Evolutionary conservation across 1,140 invertebrate genomes (phyloP).

Genomic region (Lethocerus indicus): DNA sequence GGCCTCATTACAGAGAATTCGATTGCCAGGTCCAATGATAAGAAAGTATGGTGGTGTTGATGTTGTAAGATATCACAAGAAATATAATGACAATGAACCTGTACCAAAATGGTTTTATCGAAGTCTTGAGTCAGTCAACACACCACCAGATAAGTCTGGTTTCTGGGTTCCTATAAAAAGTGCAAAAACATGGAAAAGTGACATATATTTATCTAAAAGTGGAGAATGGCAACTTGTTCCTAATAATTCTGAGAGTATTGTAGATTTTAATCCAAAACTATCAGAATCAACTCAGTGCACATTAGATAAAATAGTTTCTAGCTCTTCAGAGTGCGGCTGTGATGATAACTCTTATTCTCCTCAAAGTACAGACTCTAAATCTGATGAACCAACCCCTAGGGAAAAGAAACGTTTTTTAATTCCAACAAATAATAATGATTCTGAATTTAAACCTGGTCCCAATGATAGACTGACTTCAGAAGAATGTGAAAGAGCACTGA

Average conservation of each 20-base stretch:
- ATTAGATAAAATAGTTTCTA: slow-evolving; percentile 11
- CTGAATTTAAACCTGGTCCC: not conserved
- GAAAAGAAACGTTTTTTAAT: not conserved
- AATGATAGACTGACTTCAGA: slow-evolving; percentile 23
- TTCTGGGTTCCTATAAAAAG: slow-evolving; percentile 15
- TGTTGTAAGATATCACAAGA: not conserved
- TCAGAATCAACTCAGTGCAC: slow-evolving; percentile 10
- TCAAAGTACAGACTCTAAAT: slow-evolving; percentile 3
- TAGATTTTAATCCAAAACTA: slow-evolving; percentile 3
- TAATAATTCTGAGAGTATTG: not conserved
- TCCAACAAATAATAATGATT: not conserved
- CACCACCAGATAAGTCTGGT: no score
- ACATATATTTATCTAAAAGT: slow-evolving; percentile 15
- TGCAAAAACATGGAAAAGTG: slow-evolving; percentile 16
- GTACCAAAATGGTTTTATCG: slow-evolving; percentile 7
- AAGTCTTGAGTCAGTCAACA: slow-evolving; percentile 10
- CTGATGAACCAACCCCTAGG: not conserved
- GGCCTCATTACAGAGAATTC: slow-evolving; percentile 5
- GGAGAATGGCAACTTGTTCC: slow-evolving; percentile 14
- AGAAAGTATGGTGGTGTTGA: slow-evolving; percentile 3
- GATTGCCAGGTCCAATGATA: not conserved
- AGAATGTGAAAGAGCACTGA: slow-evolving; percentile 30
- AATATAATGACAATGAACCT: not conserved
- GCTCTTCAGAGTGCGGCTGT: slow-evolving; percentile 16
- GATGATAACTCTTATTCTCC: not conserved